Evolutionary conservation across 2,888 invertebrate species (phyloP), one percentile per base, ranked within the genome.

Genomic region (Dicyrtoma fusca): DNA sequence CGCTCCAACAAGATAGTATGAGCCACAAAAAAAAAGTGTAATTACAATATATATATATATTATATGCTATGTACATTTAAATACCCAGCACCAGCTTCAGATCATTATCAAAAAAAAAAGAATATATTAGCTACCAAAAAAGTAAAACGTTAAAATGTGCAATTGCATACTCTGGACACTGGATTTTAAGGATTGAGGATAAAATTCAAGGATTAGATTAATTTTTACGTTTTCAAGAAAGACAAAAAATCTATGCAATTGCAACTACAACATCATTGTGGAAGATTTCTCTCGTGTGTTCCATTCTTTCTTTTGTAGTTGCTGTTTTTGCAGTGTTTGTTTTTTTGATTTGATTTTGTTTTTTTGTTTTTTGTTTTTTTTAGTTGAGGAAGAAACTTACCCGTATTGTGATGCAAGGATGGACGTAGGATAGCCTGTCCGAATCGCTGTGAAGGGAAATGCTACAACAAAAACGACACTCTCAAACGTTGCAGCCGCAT

Each of bases 381-480:
- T 49, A 69, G 26, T 25, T n/a, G n/a, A 49, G 34, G 34, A 53
- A 71, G n/a, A 76, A 75, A 90, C 92, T 92, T 86, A 93, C 93
- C 92, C 92, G 83, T 92, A 93, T 83, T 91, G 92, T 79, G 92
- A 88, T 74, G 90, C 77, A 63, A 74, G 92, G 82, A 93, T 86
- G 77, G 92, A 88, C 63, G 84, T 86, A 70, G 90, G 92, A 83
- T 92, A 92, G 77, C 92, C 91, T 76, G 92, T 87, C 79, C 92
- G 88, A 75, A 92, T 89, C 77, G 91, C 91, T 68, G 91, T 89
- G 82, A 78, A 75, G 47, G 81, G 80, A 63, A 90, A 89, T 82
- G 89, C 90, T 82, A 89, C 90, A 89, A 86, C 71, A 86, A 76
- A 76, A 75, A 69, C 72, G 68, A 71, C 75, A 76, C 75, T 69